Percentiles rank a stretch among this genome's conserved stretches.
Evolutionary conservation across 1,140 invertebrate genomes (phyloP).

Genomic region (Trinorchestia longiramus): DNA sequence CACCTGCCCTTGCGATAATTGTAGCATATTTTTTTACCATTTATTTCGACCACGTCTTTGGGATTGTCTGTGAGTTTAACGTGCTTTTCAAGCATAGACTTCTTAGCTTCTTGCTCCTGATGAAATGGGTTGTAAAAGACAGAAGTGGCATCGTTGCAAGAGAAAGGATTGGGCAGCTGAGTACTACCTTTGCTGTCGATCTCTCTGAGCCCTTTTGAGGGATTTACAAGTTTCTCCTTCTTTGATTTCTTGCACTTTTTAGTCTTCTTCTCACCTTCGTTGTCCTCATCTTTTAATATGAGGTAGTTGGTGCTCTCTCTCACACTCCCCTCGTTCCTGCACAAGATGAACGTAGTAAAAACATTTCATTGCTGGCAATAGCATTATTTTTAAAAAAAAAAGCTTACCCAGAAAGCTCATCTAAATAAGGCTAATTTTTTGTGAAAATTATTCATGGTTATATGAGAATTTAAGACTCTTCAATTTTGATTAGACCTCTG

Average conservation of each 20-base stretch:
- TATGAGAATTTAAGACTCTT: too few species aligned
- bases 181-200: slow-evolving; percentile 15
- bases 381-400: too few species aligned
- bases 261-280: slow-evolving; percentile 31
- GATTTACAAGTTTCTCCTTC: slow-evolving; percentile 60
- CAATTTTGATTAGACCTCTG: too few species aligned
- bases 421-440: too few species aligned
- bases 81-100: slow-evolving; percentile 89
- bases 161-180: slow-evolving; percentile 57
- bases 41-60: slow-evolving; percentile 81
- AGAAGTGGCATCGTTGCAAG: slow-evolving; percentile 69
- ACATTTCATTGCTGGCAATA: too few species aligned
- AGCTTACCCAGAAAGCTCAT: too few species aligned
- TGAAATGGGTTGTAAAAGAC: slow-evolving; percentile 92
- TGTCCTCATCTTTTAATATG: neutral
- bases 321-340: neutral
- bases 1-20: slow-evolving; percentile 92
- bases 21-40: slow-evolving; percentile 92
- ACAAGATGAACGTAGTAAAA: too few species aligned
- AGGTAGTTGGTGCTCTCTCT: slow-evolving; percentile 7
- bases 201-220: slow-evolving; percentile 44
- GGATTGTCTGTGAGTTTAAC: slow-evolving; percentile 89
- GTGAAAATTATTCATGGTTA: too few species aligned
- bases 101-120: slow-evolving; percentile 88
- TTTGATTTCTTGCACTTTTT: slow-evolving; percentile 59